Evolutionary conservation across 2,113 vertebrate species (phyloP), one percentile per base, ranked within the genome.

Genomic region (Bubo bubo): DNA sequence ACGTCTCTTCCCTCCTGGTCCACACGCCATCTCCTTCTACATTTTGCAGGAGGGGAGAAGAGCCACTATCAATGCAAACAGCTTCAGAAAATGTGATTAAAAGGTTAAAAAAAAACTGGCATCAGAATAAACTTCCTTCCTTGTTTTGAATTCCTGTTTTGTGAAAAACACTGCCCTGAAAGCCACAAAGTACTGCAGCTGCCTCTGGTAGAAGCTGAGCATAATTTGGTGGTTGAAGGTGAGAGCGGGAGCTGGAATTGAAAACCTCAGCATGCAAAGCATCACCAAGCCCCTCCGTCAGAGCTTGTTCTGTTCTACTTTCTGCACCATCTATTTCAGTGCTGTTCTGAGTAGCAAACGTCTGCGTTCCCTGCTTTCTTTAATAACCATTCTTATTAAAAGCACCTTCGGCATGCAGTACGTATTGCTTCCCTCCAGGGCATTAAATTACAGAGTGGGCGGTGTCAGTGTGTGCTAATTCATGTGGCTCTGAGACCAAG

Each of bases 191-290:
- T 15, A 20, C 60, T 79, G 66, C 93, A 93, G 86, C 91, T 87
- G 91, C 95, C 79, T 84, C 24, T 49, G 73, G 55, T 63, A 41
- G 93, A 71, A 76, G 92, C 83, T 56, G 96, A 80, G 75, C 45
- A 11, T 86, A 16, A 14, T 56, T 58, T 45, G 55, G 58, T 82
- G 77, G 26, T 6, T 35, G 77, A 74, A 91, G 95, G 70, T 52
- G 74, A 50, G 86, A 96, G 79, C 21, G 2, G 84, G 75, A 96
- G 18, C 52, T 83, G 86, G 89, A 90, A 68, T n/a, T 63, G 39
- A 75, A 66, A 76, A 81, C 27, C 86, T 92, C 91, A 26, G 35
- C 3, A 3, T 84, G 96, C 84, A 20, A 9, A 74, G 71, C 34
- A 58, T 45, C 92, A 45, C 87, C 81, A 41, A 67, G 81, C 16